phyloP scores from a whole-genome alignment of 2,113 vertebrate genomes.

The Gadus macrocephalus region DNA sequence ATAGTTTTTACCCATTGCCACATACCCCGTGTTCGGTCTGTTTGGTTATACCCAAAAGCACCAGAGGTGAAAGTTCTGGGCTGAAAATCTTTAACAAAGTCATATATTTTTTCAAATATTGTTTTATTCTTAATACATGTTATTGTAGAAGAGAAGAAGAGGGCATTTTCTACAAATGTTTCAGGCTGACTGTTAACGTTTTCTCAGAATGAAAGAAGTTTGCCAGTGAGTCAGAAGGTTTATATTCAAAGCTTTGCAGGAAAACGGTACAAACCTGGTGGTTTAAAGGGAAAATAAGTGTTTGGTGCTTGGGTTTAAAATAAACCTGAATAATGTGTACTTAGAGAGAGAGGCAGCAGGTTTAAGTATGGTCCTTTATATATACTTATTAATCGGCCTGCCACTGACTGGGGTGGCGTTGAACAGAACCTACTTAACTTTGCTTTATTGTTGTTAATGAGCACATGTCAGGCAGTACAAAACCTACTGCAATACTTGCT shows the following conservation, averaged over 20 bases:
- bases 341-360: conserved; percentile 19
- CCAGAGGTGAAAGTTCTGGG: conserved; percentile 34
- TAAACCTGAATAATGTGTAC: conserved; percentile 41
- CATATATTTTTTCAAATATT: conserved; percentile 31
- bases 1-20: conserved; percentile 46
- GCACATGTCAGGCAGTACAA: conserved; percentile 25
- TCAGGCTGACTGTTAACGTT: conserved; percentile 20
- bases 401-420: conserved; percentile 31
- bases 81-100: conserved; percentile 54
- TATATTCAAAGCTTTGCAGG: not conserved
- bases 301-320: conserved; percentile 42
- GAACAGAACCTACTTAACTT: conserved; percentile 43
- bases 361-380: conserved; percentile 52
- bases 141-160: conserved; percentile 24
- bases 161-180: conserved; percentile 10
- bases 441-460: conserved; percentile 32
- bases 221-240: conserved; percentile 14
- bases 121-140: conserved; percentile 18
- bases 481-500: not conserved
- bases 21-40: conserved; percentile 37
- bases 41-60: conserved; percentile 26
- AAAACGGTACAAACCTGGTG: conserved; percentile 13
- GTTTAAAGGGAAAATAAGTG: not conserved
- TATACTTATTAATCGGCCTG: conserved; percentile 46
- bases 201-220: conserved; percentile 13